A percentile compares a stretch with the other conserved stretches of the same genome.
phyloP scores from a whole-genome alignment of 2,888 invertebrate species.

The Nemotelus pantherinus region DNA sequence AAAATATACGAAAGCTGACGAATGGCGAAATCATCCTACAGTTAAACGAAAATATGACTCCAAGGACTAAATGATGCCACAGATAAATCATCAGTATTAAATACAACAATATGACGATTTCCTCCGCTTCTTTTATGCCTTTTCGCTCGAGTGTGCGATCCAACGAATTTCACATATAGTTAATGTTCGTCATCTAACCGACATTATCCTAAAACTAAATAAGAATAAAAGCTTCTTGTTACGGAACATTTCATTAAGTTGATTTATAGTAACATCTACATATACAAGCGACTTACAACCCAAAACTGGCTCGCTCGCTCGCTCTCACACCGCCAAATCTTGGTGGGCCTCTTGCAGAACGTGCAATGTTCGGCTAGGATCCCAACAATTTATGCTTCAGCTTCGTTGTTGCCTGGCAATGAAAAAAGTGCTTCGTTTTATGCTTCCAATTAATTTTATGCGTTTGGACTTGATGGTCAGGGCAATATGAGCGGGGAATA shows the following conservation, averaged over 20 bases:
- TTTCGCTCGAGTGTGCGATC: background rate
- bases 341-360: too few species aligned
- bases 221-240: slow-evolving; percentile 43
- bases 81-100: slow-evolving; percentile 19
- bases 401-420: slow-evolving; percentile 32
- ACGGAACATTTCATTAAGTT: slow-evolving; percentile 43
- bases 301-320: too few species aligned
- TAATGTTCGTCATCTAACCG: slow-evolving; percentile 41
- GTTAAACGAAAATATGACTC: background rate
- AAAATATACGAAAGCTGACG: background rate
- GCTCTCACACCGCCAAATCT: too few species aligned
- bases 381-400: slow-evolving; percentile 23
- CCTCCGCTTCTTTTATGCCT: background rate
- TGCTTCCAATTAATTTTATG: slow-evolving; percentile 44
- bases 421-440: slow-evolving; percentile 40
- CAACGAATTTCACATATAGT: slow-evolving; percentile 38
- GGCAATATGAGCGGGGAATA: slow-evolving; percentile 39
- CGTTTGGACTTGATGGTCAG: slow-evolving; percentile 40
- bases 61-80: slow-evolving; percentile 16
- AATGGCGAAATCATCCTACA: background rate
- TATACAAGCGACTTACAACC: background rate
- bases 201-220: slow-evolving; percentile 45
- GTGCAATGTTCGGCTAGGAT: background rate
- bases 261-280: slow-evolving; percentile 40
- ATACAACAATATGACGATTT: slow-evolving; percentile 33